These are phyloP conservation scores for Furcula furcula DNA, from an alignment of 2,888 invertebrate genomes.

Conservation along the genomic window DNA sequence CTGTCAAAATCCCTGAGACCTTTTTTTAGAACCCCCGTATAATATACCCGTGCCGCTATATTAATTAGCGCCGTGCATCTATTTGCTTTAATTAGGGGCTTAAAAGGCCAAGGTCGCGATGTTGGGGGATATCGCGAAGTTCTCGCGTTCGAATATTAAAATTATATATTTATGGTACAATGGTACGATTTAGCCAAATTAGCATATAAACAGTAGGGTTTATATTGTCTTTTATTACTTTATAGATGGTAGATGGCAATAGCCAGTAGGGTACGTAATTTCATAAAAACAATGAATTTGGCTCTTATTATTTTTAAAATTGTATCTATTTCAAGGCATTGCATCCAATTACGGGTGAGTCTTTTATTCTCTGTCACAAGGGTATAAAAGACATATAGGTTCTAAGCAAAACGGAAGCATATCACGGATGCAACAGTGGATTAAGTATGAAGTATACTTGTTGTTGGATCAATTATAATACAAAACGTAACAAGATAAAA, in stretches of 20 bases:
- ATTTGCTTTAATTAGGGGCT: constrained; percentile 41
- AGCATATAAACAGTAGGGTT: constrained; percentile 22
- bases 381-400: too few species aligned
- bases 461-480: too few species aligned
- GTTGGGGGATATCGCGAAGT: constrained; percentile 30
- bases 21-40: constrained; percentile 18
- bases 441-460: too few species aligned
- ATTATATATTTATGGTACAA: constrained; percentile 28
- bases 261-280: too few species aligned
- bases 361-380: too few species aligned
- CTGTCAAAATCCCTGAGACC: constrained; percentile 30
- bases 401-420: too few species aligned
- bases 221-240: constrained; percentile 18
- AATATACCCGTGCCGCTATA: constrained; percentile 19
- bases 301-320: too few species aligned
- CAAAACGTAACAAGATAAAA: too few species aligned
- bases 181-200: constrained; percentile 17
- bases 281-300: too few species aligned
- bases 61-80: constrained; percentile 44
- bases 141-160: constrained; percentile 28
- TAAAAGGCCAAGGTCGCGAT: constrained; percentile 33
- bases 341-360: too few species aligned
- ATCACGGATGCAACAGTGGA: too few species aligned
- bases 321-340: too few species aligned
- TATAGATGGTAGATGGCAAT: constrained; percentile 1